Evolutionary conservation across 1,140 invertebrate genomes (phyloP).

Genomic region (Hyposmocoma kahamanoa): DNA sequence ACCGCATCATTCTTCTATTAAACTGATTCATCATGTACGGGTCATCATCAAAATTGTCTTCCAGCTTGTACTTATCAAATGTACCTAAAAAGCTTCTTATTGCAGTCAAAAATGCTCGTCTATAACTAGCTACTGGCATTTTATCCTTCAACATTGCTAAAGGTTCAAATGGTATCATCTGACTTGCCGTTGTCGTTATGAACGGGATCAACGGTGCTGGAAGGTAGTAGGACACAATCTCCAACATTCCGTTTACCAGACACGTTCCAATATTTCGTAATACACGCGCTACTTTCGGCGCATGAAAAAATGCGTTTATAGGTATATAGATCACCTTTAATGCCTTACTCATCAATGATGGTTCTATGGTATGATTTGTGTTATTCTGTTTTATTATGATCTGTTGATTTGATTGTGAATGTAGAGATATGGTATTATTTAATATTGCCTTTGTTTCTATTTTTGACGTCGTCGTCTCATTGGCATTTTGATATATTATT

Average conservation of each 20-base stretch:
- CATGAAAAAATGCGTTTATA: slow-evolving; percentile 27
- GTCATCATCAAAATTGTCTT: slow-evolving; percentile 30
- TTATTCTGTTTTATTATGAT: too few species aligned
- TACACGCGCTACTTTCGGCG: slow-evolving; percentile 40
- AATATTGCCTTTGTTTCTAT: too few species aligned
- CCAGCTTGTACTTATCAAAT: slow-evolving; percentile 43
- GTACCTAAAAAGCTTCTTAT: slow-evolving; percentile 49
- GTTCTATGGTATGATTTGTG: too few species aligned
- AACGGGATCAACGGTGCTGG: slow-evolving; percentile 54
- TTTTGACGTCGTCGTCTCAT: too few species aligned
- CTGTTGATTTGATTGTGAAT: background rate
- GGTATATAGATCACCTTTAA: slow-evolving; percentile 17
- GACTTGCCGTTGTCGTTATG: slow-evolving; percentile 52
- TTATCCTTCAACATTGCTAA: slow-evolving; percentile 42
- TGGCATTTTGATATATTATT: too few species aligned
- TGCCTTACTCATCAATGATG: background rate
- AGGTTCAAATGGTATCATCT: slow-evolving; percentile 58
- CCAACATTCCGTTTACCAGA: slow-evolving; percentile 57
- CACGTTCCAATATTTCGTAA: slow-evolving; percentile 52
- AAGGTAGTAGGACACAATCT: slow-evolving; percentile 47
- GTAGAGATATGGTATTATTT: background rate
- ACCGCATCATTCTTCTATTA: slow-evolving; percentile 43
- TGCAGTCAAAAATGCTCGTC: slow-evolving; percentile 47
- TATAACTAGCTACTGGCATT: slow-evolving; percentile 57
- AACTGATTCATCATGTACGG: slow-evolving; percentile 58